Conservation (phyloP, 2,113 vertebrate genomes). For the Tachysurus fulvidraco region DNA sequence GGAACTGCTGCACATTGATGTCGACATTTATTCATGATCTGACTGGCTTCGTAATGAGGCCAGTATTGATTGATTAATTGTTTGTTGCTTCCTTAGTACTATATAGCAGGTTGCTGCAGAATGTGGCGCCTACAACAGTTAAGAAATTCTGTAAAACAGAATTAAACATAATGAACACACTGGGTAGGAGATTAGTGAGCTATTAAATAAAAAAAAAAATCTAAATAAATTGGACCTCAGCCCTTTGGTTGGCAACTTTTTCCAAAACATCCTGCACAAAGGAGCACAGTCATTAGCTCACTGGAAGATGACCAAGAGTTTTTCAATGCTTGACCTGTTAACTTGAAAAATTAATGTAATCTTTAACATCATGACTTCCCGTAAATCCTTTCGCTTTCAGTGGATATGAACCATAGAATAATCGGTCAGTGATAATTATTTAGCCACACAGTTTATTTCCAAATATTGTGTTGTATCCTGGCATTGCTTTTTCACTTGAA, state of each 20-base stretch:
- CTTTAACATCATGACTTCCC: constrained; percentile 8
- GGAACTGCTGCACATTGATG: neutral
- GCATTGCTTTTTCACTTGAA: neutral
- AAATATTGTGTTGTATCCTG: neutral
- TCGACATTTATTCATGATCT: constrained; percentile 32
- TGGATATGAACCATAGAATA: neutral
- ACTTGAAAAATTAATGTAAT: neutral
- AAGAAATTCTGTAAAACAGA: neutral
- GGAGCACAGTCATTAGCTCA: neutral
- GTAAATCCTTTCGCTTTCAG: neutral
- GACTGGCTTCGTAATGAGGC: constrained; percentile 19
- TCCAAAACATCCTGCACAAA: neutral
- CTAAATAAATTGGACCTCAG: neutral
- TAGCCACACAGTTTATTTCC: neutral
- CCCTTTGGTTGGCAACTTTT: neutral
- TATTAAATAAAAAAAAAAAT: neutral
- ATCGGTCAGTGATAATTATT: neutral
- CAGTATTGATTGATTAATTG: constrained; percentile 12
- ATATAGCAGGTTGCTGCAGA: neutral
- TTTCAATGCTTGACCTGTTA: constrained; percentile 2
- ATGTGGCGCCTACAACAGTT: neutral
- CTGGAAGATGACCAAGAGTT: constrained; percentile 17
- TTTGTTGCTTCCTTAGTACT: constrained; percentile 7
- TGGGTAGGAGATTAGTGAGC: neutral
- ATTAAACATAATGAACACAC: neutral